Evolutionary conservation across 2,113 vertebrate species (phyloP).

Genomic region (Daphoenositta chrysoptera): DNA sequence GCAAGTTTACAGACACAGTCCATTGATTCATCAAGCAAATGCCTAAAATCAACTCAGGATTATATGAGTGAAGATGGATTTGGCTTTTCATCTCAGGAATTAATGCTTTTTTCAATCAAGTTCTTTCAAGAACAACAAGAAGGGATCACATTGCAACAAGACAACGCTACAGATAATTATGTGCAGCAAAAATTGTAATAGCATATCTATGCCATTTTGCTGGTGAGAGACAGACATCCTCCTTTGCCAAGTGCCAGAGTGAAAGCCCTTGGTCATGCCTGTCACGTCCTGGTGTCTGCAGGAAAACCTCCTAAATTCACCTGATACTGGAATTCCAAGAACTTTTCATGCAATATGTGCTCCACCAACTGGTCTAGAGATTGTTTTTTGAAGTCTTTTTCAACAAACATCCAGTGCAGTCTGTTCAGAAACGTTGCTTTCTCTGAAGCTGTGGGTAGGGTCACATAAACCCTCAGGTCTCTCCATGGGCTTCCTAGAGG

Average conservation of each 20-base stretch:
- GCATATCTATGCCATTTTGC: neutral
- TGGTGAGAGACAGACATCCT: neutral
- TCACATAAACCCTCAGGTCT: neutral
- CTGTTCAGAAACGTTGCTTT: neutral
- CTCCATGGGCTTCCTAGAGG: neutral
- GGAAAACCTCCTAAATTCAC: neutral
- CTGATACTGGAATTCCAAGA: neutral
- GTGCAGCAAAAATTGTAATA: rapidly evolving
- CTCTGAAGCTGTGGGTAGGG: neutral
- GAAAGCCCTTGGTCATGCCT: neutral
- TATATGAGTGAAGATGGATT: neutral
- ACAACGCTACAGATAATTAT: neutral
- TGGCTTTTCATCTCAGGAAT: neutral
- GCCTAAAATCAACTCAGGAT: neutral
- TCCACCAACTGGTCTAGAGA: neutral
- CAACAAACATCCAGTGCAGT: neutral
- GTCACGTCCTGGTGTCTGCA: neutral
- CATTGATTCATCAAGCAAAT: neutral
- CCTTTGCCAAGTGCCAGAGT: neutral
- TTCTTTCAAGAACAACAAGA: neutral
- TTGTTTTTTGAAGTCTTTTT: neutral
- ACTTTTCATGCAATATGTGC: neutral
- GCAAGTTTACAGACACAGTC: neutral
- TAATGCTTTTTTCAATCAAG: neutral
- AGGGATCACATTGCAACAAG: neutral